Base-by-base conservation (phyloP, 2,888 invertebrate genomes). In the Fabriciana adippe region DNA sequence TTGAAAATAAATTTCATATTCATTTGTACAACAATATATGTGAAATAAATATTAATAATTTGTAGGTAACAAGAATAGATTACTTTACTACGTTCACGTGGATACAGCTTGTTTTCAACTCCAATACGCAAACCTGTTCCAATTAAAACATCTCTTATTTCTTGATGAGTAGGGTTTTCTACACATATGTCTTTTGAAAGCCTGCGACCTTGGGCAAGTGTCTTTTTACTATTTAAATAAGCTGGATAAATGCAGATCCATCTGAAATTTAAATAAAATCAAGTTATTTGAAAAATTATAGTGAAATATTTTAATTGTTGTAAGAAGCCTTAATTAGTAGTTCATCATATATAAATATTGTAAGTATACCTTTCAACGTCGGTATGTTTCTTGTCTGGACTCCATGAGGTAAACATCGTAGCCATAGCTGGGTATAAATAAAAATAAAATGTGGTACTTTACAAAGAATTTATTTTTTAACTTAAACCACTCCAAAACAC, bases 181-280 rank as follows among this genome's bases (percentile, higher is more conserved):
- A 99, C 96, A 84, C 97, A 98, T 83, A 95, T 95, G 2, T 95
- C 94, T 87, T 97, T 97, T 1, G 97, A 89, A 26, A 99, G 91
- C 75, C 95, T 94, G 47, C 99, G 94, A 6, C 99, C 99, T 86
- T 98, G 96, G 1, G 97, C 97, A 16, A 97, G 85, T 0, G 98
- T 97, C 85, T 97, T 98, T 82, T 98, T 98, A 78, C 96, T 97
- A 83, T 99, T 99, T 61, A 99, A 93, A 79, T 99, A 99, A 0
- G 98, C 96, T 66, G 99, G 99, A 87, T 99, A 99, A 71, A 99
- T 95, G 83, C 98, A 98, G 67, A 99, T 94, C 99, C 99, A 99
- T 82, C 97, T 97, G 90, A 53, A 82, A 79, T 55, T 56, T 41
- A n/a, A 48, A 8, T n/a, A 60, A 16, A 45, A 47, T 55, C 18